Evolutionary conservation across 2,113 vertebrate genomes (phyloP).

Genomic region (Scolopax mira): DNA sequence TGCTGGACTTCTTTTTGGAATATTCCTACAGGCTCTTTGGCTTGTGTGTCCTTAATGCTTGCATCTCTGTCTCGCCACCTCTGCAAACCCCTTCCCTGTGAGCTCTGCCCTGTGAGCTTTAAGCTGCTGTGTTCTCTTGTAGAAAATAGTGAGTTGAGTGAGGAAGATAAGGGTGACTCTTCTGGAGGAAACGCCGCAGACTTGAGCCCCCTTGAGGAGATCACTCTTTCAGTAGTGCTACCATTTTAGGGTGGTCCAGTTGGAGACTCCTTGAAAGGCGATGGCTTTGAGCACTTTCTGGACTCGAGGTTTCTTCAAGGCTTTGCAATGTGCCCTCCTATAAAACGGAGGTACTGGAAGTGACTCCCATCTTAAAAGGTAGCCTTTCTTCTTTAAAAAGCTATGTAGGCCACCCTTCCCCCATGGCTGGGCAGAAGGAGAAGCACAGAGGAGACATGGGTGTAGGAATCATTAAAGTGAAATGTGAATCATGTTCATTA

Average conservation of each 20-base stretch:
- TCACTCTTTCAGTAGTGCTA: background rate
- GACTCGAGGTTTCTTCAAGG: background rate
- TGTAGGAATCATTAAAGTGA: constrained; percentile 63
- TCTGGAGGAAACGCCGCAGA: background rate
- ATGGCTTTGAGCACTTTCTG: background rate
- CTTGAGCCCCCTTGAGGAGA: background rate
- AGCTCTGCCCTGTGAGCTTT: background rate
- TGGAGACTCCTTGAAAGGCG: background rate
- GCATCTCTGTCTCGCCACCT: background rate
- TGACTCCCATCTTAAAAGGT: background rate
- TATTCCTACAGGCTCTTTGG: background rate
- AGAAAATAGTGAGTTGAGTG: background rate
- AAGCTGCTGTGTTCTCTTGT: background rate
- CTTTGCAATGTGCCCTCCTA: background rate
- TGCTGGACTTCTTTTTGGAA: background rate
- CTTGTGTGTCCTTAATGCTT: background rate
- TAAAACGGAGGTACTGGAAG: background rate
- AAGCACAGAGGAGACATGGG: background rate
- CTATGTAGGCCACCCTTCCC: background rate
- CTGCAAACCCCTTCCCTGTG: background rate
- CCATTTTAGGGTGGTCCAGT: background rate
- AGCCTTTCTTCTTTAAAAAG: background rate
- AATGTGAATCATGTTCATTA: constrained; percentile 74
- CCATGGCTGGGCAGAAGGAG: background rate
- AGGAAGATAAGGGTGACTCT: background rate